A percentile compares a stretch with the other conserved stretches of the same genome.
Evolutionary conservation across 2,113 vertebrate genomes (phyloP).

Genomic region (Zosterops borbonicus): DNA sequence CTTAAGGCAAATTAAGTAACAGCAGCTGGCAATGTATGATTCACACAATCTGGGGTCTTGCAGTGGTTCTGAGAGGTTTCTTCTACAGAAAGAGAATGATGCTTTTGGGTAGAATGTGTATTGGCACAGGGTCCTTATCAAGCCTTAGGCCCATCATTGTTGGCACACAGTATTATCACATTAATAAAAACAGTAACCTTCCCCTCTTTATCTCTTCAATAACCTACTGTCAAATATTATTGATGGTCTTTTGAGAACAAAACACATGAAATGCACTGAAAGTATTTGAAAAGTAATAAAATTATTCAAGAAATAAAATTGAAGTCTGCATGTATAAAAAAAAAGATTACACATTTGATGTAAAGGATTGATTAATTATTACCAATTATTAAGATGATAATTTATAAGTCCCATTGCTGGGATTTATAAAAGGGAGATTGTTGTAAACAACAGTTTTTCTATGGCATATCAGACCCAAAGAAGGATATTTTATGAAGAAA

Average conservation of each 20-base stretch:
- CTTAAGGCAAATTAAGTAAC: conserved; percentile 9
- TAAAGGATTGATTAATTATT: not conserved
- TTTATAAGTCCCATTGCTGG: not conserved
- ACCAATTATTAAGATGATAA: not conserved
- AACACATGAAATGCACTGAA: not conserved
- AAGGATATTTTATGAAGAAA: not conserved
- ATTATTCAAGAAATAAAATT: not conserved
- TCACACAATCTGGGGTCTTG: not conserved
- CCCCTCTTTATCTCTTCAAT: not conserved
- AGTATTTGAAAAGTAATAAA: not conserved
- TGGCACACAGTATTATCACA: not conserved
- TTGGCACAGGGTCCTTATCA: not conserved
- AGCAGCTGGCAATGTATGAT: not conserved
- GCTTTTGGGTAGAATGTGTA: not conserved
- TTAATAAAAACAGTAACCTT: not conserved
- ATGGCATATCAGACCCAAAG: not conserved
- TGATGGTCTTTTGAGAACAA: not conserved
- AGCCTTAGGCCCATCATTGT: not conserved
- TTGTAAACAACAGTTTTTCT: not conserved
- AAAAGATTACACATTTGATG: not conserved
- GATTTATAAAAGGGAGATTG: not conserved
- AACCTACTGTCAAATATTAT: not conserved
- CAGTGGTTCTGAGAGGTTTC: not conserved
- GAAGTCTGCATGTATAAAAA: not conserved
- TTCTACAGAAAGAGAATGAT: not conserved